These are phyloP conservation scores for Marasmarcha lunaedactyla DNA, from an alignment of 2,888 invertebrate species.

Conservation along the genomic window DNA sequence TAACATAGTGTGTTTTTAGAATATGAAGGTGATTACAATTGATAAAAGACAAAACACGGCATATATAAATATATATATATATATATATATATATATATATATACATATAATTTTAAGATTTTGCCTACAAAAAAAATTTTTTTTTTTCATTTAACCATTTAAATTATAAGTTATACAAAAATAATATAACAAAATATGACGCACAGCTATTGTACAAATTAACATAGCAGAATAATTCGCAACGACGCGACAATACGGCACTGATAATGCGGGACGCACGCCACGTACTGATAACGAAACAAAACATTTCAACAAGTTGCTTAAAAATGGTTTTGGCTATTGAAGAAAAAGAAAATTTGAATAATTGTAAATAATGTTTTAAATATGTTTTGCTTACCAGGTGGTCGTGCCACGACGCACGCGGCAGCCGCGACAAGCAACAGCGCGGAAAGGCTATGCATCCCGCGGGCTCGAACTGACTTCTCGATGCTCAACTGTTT, in stretches of 20 bases:
- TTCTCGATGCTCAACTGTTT: conserved; percentile 35
- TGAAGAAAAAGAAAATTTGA: not conserved
- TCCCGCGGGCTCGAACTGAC: conserved; percentile 24
- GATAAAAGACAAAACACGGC: no score
- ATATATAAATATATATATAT: no score
- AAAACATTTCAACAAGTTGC: not conserved
- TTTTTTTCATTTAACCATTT: no score
- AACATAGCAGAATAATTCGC: no score
- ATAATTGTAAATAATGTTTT: not conserved
- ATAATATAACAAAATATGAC: no score
- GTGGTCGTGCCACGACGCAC: conserved; percentile 32
- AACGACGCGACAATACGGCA: not conserved
- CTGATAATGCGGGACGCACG: not conserved
- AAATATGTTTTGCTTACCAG: conserved; percentile 44
- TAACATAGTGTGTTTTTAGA: no score
- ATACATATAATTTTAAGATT: no score
- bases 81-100: no score
- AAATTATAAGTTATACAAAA: no score
- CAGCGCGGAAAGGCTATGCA: conserved; percentile 34
- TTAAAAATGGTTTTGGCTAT: not conserved
- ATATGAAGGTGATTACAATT: no score
- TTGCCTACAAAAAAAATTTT: no score
- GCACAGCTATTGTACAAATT: no score
- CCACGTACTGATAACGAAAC: not conserved
- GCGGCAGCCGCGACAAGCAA: conserved; percentile 29